Conservation (phyloP, 2,113 vertebrate species). For the Oncorhynchus gorbuscha region DNA sequence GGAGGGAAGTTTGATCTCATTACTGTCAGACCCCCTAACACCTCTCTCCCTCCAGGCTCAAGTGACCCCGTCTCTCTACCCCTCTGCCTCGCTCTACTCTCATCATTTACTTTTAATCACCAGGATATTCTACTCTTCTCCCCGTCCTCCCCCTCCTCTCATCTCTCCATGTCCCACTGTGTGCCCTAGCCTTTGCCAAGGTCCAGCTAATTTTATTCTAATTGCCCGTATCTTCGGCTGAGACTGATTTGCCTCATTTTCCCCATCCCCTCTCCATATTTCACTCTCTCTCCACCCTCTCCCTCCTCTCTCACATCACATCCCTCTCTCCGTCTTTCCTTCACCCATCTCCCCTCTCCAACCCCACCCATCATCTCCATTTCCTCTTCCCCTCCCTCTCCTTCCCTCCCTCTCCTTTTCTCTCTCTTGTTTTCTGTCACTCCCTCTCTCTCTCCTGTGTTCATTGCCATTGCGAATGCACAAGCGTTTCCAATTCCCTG, state of each 20-base stretch:
- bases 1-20: constrained; percentile 57
- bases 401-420: constrained; percentile 32
- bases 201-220: constrained; percentile 80
- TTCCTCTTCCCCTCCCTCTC: constrained; percentile 39
- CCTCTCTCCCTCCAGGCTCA: constrained; percentile 33
- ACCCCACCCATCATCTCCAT: constrained; percentile 36
- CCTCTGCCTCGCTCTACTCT: constrained; percentile 65
- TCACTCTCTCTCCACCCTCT: constrained; percentile 39
- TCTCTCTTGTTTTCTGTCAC: constrained; percentile 53
- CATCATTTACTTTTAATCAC: constrained; percentile 82
- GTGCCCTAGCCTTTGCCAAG: constrained; percentile 77
- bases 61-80: constrained; percentile 53
- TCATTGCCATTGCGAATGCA: constrained; percentile 47
- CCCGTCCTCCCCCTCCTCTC: constrained; percentile 17
- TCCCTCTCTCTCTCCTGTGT: constrained; percentile 50
- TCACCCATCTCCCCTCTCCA: constrained; percentile 20
- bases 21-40: constrained; percentile 55
- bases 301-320: constrained; percentile 22
- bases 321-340: constrained; percentile 37
- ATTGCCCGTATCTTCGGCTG: constrained; percentile 59
- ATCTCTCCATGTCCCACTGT: constrained; percentile 62
- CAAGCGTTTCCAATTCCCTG: constrained; percentile 65
- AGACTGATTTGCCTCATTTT: constrained; percentile 59
- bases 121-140: constrained; percentile 34
- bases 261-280: constrained; percentile 58